Evolutionary conservation across 2,888 invertebrate genomes (phyloP), one percentile per base, ranked within the genome.

Genomic region (Ptycholaimellus sp.): DNA sequence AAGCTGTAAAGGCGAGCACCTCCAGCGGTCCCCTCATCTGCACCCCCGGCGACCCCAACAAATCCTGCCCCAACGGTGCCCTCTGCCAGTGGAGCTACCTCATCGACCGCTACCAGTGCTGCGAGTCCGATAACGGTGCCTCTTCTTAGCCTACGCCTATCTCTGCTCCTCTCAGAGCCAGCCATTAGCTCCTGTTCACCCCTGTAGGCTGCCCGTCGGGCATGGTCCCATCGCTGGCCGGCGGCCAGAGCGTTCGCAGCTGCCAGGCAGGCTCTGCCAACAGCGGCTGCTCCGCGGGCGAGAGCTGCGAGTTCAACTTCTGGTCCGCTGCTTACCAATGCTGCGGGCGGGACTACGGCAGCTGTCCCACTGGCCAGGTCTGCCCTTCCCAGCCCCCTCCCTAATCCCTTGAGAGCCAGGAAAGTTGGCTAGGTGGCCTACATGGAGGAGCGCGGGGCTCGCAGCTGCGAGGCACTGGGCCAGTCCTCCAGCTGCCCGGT

Each of bases 51-150:
- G n/a, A n/a, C n/a, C n/a, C 36, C n/a, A 34, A 28, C 17, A 38
- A 39, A 11, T 29, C 38, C n/a, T 47, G 47, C 34, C 44, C 44
- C 11, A 38, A 36, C 30, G 29, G 17, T 16, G 40, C 40, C 17
- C 23, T 46, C 14, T 47, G 47, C 36, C 50, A 51, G 31, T 50
- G 50, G 50, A 44, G 42, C 38, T 49, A 50, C 39, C 33, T 44
- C 17, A 51, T 52, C 41, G 49, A 51, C 31, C 42, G 48, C 14
- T 51, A 47, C 34, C 49, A 51, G 38, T 52, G 51, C 35, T 50
- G 50, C 35, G 45, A 50, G 28, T 37, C 48, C 9, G 50, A 50
- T 34, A 43, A 47, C 37, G 50, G 50, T 49, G 33, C 2, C 21
- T 6, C n/a, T 18, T 5, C 7, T n/a, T n/a, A n/a, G n/a, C n/a